phyloP scores from a whole-genome alignment of 2,113 vertebrate species.

The Perccottus glenii region DNA sequence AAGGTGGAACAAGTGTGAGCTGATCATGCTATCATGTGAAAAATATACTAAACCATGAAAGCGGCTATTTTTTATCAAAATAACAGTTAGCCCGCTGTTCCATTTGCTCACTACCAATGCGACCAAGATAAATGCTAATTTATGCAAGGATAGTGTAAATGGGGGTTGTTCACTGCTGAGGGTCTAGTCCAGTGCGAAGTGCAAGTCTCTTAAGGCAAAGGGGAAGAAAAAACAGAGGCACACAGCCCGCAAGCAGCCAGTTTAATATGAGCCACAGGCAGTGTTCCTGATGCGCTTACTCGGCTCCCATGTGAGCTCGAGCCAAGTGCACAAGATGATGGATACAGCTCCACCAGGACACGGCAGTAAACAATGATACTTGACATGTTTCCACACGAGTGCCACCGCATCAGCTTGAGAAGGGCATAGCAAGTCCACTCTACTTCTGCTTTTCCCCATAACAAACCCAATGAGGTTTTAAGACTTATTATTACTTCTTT shows the following conservation, averaged over 20 bases:
- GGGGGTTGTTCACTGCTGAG: constrained; percentile 26
- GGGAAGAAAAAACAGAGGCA: constrained; percentile 58
- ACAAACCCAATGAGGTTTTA: not conserved
- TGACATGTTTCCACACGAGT: constrained; percentile 65
- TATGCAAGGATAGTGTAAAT: constrained; percentile 48
- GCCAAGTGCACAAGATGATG: constrained; percentile 68
- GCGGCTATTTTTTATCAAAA: constrained; percentile 16
- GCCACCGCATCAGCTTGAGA: constrained; percentile 34
- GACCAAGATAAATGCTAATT: constrained; percentile 56
- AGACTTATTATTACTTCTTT: not conserved
- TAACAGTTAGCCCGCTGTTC: constrained; percentile 23
- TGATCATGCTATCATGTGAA: not conserved
- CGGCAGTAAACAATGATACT: constrained; percentile 48
- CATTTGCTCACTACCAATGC: constrained; percentile 28
- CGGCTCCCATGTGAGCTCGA: constrained; percentile 57
- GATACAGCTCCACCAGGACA: constrained; percentile 59
- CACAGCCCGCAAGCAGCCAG: constrained; percentile 48
- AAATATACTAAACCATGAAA: not conserved
- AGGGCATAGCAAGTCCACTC: constrained; percentile 25
- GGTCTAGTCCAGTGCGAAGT: constrained; percentile 25
- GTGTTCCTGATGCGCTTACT: constrained; percentile 63
- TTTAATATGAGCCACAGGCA: constrained; percentile 66
- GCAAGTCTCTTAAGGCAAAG: constrained; percentile 43
- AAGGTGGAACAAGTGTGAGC: not conserved
- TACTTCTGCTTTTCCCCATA: constrained; percentile 4